A percentile compares a stretch with the other conserved stretches of the same genome.
Evolutionary conservation across 2,888 invertebrate genomes (phyloP).

Genomic region (Homarus gammarus): DNA sequence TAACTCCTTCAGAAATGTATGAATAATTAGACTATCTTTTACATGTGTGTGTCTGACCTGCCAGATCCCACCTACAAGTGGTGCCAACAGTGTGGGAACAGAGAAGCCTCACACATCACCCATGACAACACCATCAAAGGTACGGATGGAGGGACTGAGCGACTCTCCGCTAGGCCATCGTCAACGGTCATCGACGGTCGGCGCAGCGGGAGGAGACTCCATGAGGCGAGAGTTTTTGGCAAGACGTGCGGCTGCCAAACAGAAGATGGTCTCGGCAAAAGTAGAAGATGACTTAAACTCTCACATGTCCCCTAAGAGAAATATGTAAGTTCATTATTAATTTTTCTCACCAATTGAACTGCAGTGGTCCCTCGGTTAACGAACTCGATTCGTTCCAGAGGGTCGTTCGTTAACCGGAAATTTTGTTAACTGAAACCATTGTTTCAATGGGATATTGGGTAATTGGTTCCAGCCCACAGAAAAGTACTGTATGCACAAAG

Average conservation of each 20-base stretch:
- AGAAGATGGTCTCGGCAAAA: slow-evolving; percentile 35
- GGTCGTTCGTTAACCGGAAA: no score
- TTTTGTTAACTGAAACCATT: no score
- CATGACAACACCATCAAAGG: slow-evolving; percentile 31
- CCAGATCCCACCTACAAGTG: not conserved
- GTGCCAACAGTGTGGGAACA: not conserved
- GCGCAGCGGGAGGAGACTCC: slow-evolving; percentile 66
- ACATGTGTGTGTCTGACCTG: no score
- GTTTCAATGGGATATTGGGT: no score
- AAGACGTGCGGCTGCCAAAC: slow-evolving; percentile 62
- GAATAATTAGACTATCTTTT: no score
- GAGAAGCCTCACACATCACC: slow-evolving; percentile 18
- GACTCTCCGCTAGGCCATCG: slow-evolving; percentile 73
- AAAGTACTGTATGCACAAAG: no score
- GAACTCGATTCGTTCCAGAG: no score
- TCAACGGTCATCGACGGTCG: slow-evolving; percentile 71
- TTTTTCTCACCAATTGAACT: no score
- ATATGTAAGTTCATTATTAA: slow-evolving; percentile 52
- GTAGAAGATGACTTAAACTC: slow-evolving; percentile 15
- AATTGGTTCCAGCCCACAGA: no score
- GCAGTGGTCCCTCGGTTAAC: not conserved
- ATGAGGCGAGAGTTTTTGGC: slow-evolving; percentile 72
- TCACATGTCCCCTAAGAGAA: slow-evolving; percentile 56
- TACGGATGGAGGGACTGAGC: slow-evolving; percentile 70
- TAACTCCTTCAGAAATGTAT: no score